These are phyloP conservation scores for Crax fasciolata DNA, from an alignment of 2,797 vertebrate species.

Conservation along the genomic window DNA sequence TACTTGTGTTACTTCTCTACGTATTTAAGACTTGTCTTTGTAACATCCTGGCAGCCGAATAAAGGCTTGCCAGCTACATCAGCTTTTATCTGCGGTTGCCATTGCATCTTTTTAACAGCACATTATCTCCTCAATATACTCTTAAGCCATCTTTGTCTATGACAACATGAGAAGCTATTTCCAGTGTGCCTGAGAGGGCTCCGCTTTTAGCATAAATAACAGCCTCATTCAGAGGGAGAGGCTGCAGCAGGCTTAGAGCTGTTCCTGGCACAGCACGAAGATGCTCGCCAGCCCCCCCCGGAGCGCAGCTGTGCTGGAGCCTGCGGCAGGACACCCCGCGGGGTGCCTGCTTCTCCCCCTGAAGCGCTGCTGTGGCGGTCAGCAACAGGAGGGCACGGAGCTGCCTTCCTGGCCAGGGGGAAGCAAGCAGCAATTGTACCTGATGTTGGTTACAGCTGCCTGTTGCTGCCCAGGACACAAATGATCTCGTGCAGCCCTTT, in stretches of 20 bases:
- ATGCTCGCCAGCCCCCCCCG: neutral
- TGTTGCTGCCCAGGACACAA: too few relatives aligned
- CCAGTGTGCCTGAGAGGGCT: neutral
- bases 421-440: neutral
- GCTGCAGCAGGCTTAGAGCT: neutral
- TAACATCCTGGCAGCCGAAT: neutral
- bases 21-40: neutral
- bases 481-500: neutral
- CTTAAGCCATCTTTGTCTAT: neutral
- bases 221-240: neutral
- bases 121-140: neutral
- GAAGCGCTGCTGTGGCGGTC: neutral
- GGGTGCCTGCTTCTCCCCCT: neutral
- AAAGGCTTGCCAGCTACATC: neutral
- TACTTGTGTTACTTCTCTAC: neutral
- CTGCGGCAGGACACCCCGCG: rapidly evolving
- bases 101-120: slow-evolving; percentile 14
- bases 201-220: neutral
- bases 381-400: neutral
- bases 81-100: neutral
- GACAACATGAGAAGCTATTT: neutral
- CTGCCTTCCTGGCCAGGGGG: neutral
- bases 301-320: neutral
- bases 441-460: neutral
- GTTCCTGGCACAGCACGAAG: neutral